phyloP scores from a whole-genome alignment of 2,113 vertebrate genomes.

The Campylomormyrus numenius region DNA sequence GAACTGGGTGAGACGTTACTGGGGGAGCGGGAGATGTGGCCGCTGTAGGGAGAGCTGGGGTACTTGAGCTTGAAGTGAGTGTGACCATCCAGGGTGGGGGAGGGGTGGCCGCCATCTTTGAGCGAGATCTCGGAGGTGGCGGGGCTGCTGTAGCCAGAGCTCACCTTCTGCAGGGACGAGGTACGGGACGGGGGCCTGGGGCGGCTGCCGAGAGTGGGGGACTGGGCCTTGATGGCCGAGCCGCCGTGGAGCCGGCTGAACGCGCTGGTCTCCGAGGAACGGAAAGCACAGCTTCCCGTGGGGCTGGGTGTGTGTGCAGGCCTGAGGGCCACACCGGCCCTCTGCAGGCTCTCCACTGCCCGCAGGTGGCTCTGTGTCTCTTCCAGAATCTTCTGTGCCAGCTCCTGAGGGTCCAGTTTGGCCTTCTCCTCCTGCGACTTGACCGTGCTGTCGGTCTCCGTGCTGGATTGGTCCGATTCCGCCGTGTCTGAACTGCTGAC shows the following conservation, averaged over 20 bases:
- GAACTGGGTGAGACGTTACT: constrained; percentile 81
- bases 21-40: constrained; percentile 84
- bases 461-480: constrained; percentile 92
- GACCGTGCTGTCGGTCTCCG: constrained; percentile 89
- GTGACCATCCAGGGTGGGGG: constrained; percentile 67
- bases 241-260: constrained; percentile 79
- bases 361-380: constrained; percentile 89
- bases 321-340: constrained; percentile 54
- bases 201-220: constrained; percentile 59
- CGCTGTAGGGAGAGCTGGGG: constrained; percentile 88
- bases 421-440: constrained; percentile 83
- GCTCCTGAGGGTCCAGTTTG: constrained; percentile 77
- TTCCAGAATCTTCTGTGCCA: constrained; percentile 89
- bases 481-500: constrained; percentile 79
- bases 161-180: constrained; percentile 86
- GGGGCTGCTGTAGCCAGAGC: constrained; percentile 82
- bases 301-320: constrained; percentile 37
- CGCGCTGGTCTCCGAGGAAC: constrained; percentile 83
- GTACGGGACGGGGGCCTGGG: constrained; percentile 86
- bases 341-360: constrained; percentile 83
- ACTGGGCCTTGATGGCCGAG: constrained; percentile 63
- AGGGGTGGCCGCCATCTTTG: constrained; percentile 69
- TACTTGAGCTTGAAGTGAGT: constrained; percentile 83
- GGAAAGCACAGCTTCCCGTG: constrained; percentile 52
- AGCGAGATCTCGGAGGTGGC: constrained; percentile 65